These are phyloP conservation scores for Tragelaphus scriptus DNA, from an alignment of 2,113 vertebrate genomes.

Conservation along the genomic window DNA sequence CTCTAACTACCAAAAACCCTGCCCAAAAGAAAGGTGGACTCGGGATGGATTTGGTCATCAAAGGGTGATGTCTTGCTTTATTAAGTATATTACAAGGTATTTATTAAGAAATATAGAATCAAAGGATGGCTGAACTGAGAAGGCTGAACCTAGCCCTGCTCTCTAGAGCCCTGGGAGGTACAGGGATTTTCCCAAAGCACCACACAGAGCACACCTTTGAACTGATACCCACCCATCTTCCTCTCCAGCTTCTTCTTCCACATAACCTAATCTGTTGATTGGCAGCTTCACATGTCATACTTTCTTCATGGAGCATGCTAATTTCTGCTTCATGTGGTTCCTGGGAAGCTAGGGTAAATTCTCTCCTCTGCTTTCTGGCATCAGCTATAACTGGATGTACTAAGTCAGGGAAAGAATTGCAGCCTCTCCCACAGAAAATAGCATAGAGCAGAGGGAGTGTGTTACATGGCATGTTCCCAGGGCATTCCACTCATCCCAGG, in stretches of 20 bases:
- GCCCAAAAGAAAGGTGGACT: background rate
- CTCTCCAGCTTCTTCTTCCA: background rate
- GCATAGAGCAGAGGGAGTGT: accelerated
- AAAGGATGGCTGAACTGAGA: background rate
- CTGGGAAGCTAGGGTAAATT: background rate
- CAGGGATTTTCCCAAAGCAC: background rate
- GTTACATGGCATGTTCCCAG: background rate
- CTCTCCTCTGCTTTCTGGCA: background rate
- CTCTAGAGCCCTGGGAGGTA: background rate
- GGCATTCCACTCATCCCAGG: background rate
- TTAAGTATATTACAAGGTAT: background rate
- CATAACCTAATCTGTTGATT: background rate
- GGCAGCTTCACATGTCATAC: background rate
- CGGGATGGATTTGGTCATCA: background rate
- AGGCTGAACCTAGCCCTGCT: background rate
- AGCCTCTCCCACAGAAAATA: background rate
- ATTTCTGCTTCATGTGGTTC: background rate
- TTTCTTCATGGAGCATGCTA: background rate
- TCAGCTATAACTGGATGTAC: background rate
- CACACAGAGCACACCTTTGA: background rate
- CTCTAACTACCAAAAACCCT: background rate
- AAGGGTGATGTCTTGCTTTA: background rate
- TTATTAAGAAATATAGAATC: background rate
- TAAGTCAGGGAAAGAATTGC: background rate
- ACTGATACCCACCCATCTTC: accelerated